A percentile compares a stretch with the other conserved stretches of the same genome.
These are phyloP conservation scores for Selenia dentaria DNA, from an alignment of 2,888 invertebrate species.

Conservation along the genomic window DNA sequence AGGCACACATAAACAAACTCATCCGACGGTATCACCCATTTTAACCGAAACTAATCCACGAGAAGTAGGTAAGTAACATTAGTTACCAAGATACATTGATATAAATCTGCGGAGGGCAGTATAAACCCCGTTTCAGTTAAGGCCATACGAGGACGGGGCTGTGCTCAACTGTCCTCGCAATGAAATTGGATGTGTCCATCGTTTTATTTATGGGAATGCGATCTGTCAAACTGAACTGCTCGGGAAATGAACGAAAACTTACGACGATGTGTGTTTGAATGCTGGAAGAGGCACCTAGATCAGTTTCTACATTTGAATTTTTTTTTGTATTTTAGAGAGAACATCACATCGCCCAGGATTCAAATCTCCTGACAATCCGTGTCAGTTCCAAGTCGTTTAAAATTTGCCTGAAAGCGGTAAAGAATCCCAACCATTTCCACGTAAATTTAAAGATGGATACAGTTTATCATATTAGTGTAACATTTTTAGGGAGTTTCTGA, in stretches of 20 bases:
- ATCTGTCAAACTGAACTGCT: conserved; percentile 45
- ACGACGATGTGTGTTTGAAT: conserved; percentile 7
- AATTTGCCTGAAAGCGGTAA: too few relatives aligned
- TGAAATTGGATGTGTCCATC: conserved; percentile 58
- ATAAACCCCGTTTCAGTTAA: conserved; percentile 38
- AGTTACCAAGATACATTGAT: conserved; percentile 25
- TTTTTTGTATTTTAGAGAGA: too few relatives aligned
- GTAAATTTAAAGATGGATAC: too few relatives aligned
- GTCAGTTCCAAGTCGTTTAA: too few relatives aligned
- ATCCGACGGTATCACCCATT: not conserved
- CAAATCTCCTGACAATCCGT: too few relatives aligned
- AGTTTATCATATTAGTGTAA: too few relatives aligned
- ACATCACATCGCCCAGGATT: too few relatives aligned
- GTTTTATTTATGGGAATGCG: conserved; percentile 48
- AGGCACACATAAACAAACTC: too few relatives aligned
- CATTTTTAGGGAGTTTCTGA: too few relatives aligned
- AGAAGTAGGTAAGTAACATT: conserved; percentile 2
- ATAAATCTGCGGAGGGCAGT: conserved; percentile 29
- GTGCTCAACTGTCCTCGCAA: conserved; percentile 40
- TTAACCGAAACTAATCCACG: not conserved
- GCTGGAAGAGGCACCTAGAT: not conserved
- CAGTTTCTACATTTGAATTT: too few relatives aligned
- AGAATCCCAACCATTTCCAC: too few relatives aligned
- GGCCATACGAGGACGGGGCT: conserved; percentile 39
- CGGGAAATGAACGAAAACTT: conserved; percentile 31